These are phyloP conservation scores for Gobionotothen gibberifrons DNA, from an alignment of 2,797 vertebrate genomes.

Conservation along the genomic window DNA sequence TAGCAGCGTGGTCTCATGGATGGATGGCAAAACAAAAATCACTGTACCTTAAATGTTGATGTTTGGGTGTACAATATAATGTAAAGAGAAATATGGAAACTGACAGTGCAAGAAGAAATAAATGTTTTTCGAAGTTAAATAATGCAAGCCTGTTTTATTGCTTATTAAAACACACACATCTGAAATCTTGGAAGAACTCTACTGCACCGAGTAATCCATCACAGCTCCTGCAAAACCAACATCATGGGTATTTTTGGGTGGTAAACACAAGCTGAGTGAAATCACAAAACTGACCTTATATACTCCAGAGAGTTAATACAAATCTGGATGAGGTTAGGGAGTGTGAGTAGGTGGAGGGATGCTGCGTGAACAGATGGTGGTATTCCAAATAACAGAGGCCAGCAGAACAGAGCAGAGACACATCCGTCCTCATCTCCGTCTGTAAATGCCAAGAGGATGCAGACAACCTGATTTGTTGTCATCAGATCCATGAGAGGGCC, in stretches of 20 bases:
- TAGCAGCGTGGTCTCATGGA: slow-evolving; percentile 3
- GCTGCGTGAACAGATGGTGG: slow-evolving; percentile 13
- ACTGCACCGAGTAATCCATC: neutral
- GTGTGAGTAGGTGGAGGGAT: neutral
- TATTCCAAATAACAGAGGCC: slow-evolving; percentile 50
- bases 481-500: slow-evolving; percentile 56
- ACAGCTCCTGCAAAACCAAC: neutral
- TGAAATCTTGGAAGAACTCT: neutral
- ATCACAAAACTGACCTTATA: slow-evolving; percentile 28
- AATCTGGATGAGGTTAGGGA: slow-evolving; percentile 20
- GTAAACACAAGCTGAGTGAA: slow-evolving; percentile 22
- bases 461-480: slow-evolving; percentile 74
- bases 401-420: slow-evolving; percentile 45
- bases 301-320: slow-evolving; percentile 24
- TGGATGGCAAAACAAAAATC: neutral
- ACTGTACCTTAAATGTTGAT: slow-evolving; percentile 27
- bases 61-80: slow-evolving; percentile 43
- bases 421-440: slow-evolving; percentile 73
- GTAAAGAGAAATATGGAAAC: slow-evolving; percentile 23
- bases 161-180: neutral
- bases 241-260: neutral
- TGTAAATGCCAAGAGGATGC: slow-evolving; percentile 76
- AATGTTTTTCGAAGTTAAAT: slow-evolving; percentile 45
- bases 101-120: slow-evolving; percentile 54
- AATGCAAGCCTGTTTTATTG: neutral